Conservation (phyloP, 2,797 vertebrate species). For the Hydrophis major region DNA sequence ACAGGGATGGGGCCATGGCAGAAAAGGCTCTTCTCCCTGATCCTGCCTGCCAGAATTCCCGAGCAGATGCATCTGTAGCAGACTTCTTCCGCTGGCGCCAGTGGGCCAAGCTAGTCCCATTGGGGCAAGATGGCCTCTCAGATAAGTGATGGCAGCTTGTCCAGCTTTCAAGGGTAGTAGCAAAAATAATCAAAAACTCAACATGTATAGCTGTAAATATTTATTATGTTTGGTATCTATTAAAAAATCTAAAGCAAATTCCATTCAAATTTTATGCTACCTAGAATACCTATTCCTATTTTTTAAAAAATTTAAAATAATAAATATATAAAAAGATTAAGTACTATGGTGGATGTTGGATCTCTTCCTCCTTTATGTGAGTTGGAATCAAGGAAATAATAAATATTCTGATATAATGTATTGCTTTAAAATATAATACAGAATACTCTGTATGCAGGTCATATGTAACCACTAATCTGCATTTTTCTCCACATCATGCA, state of each 20-base stretch:
- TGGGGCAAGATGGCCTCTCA: background rate
- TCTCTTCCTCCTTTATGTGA: background rate
- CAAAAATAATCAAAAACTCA: background rate
- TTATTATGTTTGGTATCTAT: background rate
- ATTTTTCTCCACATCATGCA: background rate
- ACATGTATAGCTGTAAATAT: background rate
- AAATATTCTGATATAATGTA: background rate
- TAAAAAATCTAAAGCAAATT: background rate
- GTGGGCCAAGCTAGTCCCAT: background rate
- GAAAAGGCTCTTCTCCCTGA: background rate
- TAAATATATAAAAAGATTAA: background rate
- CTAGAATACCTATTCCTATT: background rate
- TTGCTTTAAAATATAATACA: background rate
- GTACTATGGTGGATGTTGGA: background rate
- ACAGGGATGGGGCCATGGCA: background rate
- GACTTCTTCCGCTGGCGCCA: background rate
- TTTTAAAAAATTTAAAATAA: background rate
- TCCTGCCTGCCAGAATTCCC: background rate
- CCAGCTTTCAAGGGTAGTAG: background rate
- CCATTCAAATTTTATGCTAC: background rate
- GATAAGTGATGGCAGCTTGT: background rate
- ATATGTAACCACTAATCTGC: background rate
- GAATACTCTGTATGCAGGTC: background rate
- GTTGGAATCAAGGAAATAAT: background rate
- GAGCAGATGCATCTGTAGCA: background rate